Evolutionary conservation across 2,797 vertebrate species (phyloP).

Genomic region (Clarias pachynema): DNA sequence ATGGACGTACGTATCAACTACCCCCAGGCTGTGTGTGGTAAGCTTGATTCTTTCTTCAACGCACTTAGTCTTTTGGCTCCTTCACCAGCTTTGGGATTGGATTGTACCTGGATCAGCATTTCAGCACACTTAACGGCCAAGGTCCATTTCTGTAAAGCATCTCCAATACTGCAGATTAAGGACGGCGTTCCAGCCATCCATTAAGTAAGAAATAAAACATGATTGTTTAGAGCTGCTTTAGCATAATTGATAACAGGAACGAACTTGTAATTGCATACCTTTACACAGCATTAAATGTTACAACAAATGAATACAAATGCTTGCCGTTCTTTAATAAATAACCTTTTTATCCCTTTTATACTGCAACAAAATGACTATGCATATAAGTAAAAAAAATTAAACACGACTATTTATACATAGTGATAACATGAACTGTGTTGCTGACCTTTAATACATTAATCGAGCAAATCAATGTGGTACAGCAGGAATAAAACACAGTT

Average conservation of each 20-base stretch:
- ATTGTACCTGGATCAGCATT: constrained; percentile 31
- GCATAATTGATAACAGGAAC: not conserved
- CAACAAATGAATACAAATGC: too few species aligned
- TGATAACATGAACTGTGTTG: not conserved
- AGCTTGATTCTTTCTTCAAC: not conserved
- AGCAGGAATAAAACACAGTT: not conserved
- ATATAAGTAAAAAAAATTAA: not conserved
- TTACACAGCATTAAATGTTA: not conserved
- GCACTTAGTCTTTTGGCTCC: constrained; percentile 9
- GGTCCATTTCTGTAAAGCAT: constrained; percentile 12
- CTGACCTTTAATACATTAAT: not conserved
- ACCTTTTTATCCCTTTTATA: not conserved
- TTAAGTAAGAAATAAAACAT: constrained; percentile 5
- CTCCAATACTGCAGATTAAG: not conserved
- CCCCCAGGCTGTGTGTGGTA: not conserved
- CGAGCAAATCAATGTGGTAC: not conserved
- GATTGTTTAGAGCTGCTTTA: not conserved
- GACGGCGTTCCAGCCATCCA: not conserved
- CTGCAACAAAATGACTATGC: too few species aligned
- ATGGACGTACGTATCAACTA: not conserved
- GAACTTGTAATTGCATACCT: not conserved
- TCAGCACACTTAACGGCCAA: constrained; percentile 7
- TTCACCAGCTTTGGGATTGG: not conserved
- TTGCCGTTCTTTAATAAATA: not conserved
- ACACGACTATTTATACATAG: too few species aligned